Conservation (phyloP, 2,113 vertebrate species). For the Equus przewalskii region DNA sequence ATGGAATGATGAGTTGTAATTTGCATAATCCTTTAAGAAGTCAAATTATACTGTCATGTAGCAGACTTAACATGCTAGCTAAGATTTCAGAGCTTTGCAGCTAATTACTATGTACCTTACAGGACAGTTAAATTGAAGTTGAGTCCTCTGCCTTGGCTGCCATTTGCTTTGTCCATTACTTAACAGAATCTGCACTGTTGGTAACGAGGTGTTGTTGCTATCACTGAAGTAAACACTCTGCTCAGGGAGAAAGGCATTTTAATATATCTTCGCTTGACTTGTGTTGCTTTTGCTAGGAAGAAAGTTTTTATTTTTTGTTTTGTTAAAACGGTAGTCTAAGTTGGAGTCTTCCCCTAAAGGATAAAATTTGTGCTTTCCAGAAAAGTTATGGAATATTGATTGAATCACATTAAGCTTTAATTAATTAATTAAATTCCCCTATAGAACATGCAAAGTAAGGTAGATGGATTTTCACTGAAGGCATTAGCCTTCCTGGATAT, state of each 20-base stretch:
- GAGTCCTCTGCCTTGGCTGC: slow-evolving; percentile 89
- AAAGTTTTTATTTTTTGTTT: slow-evolving; percentile 62
- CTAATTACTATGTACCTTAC: slow-evolving; percentile 97
- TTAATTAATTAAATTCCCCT: slow-evolving; percentile 16
- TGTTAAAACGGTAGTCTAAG: slow-evolving; percentile 56
- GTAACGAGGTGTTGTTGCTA: slow-evolving; percentile 74
- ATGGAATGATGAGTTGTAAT: slow-evolving; percentile 96
- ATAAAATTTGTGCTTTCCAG: slow-evolving; percentile 68
- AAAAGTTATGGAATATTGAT: slow-evolving; percentile 59
- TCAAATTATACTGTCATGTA: slow-evolving; percentile 99
- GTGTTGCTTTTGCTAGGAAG: slow-evolving; percentile 73
- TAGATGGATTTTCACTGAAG: not conserved
- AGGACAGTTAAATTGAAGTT: slow-evolving; percentile 94
- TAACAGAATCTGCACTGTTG: slow-evolving; percentile 82
- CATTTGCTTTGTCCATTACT: slow-evolving; percentile 89
- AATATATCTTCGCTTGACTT: slow-evolving; percentile 74
- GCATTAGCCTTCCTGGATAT: not conserved
- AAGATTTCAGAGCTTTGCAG: slow-evolving; percentile 94
- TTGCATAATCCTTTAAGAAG: slow-evolving; percentile 99
- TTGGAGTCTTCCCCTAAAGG: slow-evolving; percentile 42
- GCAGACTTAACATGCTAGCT: slow-evolving; percentile 98
- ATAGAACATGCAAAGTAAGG: slow-evolving; percentile 52
- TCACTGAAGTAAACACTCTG: slow-evolving; percentile 78
- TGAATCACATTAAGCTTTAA: slow-evolving; percentile 46
- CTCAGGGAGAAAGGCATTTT: slow-evolving; percentile 75